These are phyloP conservation scores for Aspidiotus rigidus DNA, from an alignment of 2,888 invertebrate species.

Conservation along the genomic window DNA sequence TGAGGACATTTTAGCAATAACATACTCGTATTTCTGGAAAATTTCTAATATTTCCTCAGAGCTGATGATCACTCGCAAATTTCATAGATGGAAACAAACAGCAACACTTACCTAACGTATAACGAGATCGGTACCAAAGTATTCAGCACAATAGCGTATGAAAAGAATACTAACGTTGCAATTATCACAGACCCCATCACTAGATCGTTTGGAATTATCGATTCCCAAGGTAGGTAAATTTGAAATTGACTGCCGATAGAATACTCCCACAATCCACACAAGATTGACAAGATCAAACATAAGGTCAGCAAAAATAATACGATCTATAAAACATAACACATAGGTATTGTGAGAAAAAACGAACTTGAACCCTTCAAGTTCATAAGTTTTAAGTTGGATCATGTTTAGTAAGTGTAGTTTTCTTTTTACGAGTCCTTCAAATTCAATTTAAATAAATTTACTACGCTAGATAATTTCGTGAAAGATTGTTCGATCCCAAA, in stretches of 20 bases:
- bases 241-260: constrained; percentile 80
- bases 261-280: constrained; percentile 97
- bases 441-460: too few species aligned
- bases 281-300: constrained; percentile 95
- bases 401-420: too few species aligned
- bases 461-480: too few species aligned
- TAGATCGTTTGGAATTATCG: constrained; percentile 67
- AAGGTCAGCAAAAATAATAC: constrained; percentile 94
- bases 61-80: too few species aligned
- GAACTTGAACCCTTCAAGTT: too few species aligned
- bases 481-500: too few species aligned
- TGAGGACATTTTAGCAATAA: too few species aligned
- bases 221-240: constrained; percentile 89
- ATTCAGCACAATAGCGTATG: constrained; percentile 97
- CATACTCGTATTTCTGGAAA: too few species aligned
- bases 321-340: constrained; percentile 56
- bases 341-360: background rate
- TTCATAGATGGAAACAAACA: too few species aligned
- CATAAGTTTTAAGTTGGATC: too few species aligned
- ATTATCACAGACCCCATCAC: constrained; percentile 80
- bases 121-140: constrained; percentile 99
- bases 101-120: constrained; percentile 72
- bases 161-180: constrained; percentile 94
- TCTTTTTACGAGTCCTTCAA: too few species aligned
- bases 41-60: too few species aligned